Evolutionary conservation across 1,140 invertebrate species (phyloP).

Genomic region (Zaprionus gabonicus): DNA sequence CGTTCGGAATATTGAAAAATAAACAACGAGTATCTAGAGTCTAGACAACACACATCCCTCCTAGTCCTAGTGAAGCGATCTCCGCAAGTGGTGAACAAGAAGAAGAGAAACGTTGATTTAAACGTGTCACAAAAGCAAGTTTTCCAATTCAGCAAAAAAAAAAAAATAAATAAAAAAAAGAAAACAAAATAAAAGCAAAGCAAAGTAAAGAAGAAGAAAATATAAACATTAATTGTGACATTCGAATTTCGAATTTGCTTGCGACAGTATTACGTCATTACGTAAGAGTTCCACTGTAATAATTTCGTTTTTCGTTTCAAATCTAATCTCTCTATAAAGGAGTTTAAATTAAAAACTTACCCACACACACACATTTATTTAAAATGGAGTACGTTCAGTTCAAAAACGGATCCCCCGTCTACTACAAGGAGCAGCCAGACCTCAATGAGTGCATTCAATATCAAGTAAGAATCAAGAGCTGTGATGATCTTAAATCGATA

Average conservation of each 20-base stretch:
- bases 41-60: constrained; percentile 62
- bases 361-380: constrained; percentile 51
- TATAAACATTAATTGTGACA: constrained; percentile 32
- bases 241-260: constrained; percentile 11
- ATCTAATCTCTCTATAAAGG: constrained; percentile 57
- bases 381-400: constrained; percentile 84
- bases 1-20: constrained; percentile 85
- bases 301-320: constrained; percentile 55
- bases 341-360: constrained; percentile 74
- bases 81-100: constrained; percentile 57
- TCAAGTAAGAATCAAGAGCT: constrained; percentile 71
- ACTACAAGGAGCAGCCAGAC: constrained; percentile 84
- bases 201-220: constrained; percentile 38
- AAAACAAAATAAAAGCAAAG: constrained; percentile 24
- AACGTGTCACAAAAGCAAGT: constrained; percentile 78
- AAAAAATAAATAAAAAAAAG: constrained; percentile 14
- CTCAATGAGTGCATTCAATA: constrained; percentile 84
- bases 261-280: constrained; percentile 38
- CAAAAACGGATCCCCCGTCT: constrained; percentile 84
- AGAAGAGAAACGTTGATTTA: constrained; percentile 69
- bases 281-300: constrained; percentile 66
- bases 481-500: background rate
- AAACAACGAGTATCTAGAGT: constrained; percentile 76
- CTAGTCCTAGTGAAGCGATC: constrained; percentile 76
- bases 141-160: constrained; percentile 33